Percentiles rank a stretch among this genome's conserved stretches.
Conservation (phyloP, 2,888 invertebrate species). For the Calameuta filiformis region DNA sequence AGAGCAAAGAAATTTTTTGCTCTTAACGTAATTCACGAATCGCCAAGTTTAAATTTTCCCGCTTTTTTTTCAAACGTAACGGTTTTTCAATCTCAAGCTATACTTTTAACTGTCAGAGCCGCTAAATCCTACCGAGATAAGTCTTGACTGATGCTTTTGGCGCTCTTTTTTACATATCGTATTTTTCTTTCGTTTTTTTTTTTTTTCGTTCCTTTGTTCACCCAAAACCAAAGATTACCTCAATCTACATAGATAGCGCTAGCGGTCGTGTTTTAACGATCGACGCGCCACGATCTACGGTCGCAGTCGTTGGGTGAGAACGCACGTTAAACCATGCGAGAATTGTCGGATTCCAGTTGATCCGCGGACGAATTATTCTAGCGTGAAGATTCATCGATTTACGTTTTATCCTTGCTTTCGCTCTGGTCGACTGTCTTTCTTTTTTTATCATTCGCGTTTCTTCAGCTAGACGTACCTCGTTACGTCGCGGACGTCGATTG, state of each 20-base stretch:
- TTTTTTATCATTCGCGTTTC: background rate
- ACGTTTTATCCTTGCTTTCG: background rate
- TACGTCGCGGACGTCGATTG: background rate
- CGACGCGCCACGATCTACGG: background rate
- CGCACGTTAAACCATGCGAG: background rate
- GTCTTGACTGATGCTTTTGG: too few species aligned
- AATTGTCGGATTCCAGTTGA: background rate
- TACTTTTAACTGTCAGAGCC: too few species aligned
- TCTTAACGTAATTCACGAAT: too few species aligned
- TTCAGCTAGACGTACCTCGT: background rate
- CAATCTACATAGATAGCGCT: conserved; percentile 1
- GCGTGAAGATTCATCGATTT: background rate
- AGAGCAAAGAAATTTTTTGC: too few species aligned
- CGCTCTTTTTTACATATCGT: background rate
- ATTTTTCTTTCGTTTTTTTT: background rate
- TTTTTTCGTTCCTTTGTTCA: background rate
- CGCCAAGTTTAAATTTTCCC: too few species aligned
- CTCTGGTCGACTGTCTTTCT: background rate
- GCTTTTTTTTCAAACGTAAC: too few species aligned
- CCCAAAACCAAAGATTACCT: background rate
- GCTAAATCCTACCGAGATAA: too few species aligned
- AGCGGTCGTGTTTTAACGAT: background rate
- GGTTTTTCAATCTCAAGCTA: too few species aligned
- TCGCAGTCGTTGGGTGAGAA: background rate
- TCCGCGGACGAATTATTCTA: background rate